Base-by-base conservation (phyloP, 2,888 invertebrate genomes). In the Watsonalla cultraria region DNA sequence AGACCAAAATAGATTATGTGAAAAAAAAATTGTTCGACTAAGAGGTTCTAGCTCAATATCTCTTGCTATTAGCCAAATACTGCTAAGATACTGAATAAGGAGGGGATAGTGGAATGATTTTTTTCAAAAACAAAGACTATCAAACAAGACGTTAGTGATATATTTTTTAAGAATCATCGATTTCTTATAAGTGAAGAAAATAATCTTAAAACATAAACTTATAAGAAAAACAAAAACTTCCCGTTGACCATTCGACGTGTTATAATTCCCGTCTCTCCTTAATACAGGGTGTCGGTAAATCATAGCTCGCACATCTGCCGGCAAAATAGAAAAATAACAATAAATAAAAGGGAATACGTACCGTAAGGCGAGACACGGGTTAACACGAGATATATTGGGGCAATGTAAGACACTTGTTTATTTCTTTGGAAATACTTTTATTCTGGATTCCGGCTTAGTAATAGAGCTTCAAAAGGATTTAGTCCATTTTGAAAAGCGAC, bases 321-420 rank as follows among this genome's bases (percentile, higher is more conserved):
- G 75, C 83, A 79, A 90, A 90, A 90, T 90, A 90, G 90, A 90
- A 90, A 90, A 90, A 90, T 90, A 90, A 90, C 90, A 90, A 90
- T 90, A 90, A 90, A 90, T 90, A 89, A 80, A 79, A 77, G 80
- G 76, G 79, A 77, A 74, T 69, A 68, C 68, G 67, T 64, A 64
- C 66, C 60, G 57, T 65, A 57, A 66, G 42, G 64, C 65, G 62
- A 57, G 64, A 68, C 66, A 56, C 72, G 70, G 74, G 74, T 69
- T 72, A 70, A 72, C 49, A 14, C 70, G 65, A 68, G 69, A 72
- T 72, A 75, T 78, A 80, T 78, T 72, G 70, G 66, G 66, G 59
- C 51, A 56, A 66, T 66, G 59, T 68, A 53, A 46, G 54, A 54
- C 55, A 54, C 45, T 47, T 54, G 42, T 51, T 47, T 48, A 52